phyloP scores from a whole-genome alignment of 2,113 vertebrate genomes.

The Seriola quinqueradiata region DNA sequence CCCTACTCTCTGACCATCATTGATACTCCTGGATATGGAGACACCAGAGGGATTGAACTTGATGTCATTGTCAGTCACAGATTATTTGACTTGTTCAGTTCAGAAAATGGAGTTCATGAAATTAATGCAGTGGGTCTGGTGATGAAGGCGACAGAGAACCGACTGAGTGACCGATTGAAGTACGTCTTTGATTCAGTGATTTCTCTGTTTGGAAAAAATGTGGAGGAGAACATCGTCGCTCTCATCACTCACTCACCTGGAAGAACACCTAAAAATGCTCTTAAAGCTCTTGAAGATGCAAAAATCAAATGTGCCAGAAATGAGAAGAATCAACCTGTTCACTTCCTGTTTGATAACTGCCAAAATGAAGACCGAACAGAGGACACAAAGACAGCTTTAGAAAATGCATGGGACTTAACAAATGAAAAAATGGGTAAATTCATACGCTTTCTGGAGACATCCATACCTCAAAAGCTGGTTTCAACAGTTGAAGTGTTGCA shows the following conservation, averaged over 20 bases:
- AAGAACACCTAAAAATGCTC: background rate
- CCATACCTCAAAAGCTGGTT: background rate
- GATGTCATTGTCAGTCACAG: background rate
- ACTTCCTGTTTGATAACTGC: conserved; percentile 35
- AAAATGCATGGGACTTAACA: no score
- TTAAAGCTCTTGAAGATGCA: background rate
- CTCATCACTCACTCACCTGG: conserved; percentile 42
- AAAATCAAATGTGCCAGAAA: conserved; percentile 27
- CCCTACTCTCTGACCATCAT: background rate
- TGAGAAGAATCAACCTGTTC: background rate
- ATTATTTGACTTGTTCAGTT: background rate
- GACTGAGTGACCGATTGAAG: conserved; percentile 5
- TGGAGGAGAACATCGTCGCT: conserved; percentile 4
- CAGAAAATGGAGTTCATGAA: conserved; percentile 26
- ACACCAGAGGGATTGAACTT: background rate
- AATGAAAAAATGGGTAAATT: background rate
- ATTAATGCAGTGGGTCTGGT: conserved; percentile 52
- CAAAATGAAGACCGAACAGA: background rate
- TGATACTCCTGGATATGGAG: background rate
- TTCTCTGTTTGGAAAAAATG: conserved; percentile 36
- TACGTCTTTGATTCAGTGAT: conserved; percentile 35
- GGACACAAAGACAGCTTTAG: no score
- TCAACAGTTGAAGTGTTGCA: background rate
- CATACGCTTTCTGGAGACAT: background rate
- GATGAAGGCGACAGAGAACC: conserved; percentile 13